Percentiles rank a stretch among this genome's conserved stretches.
These are phyloP conservation scores for Pristionchus japonicus DNA, from an alignment of 2,888 invertebrate species.

Conservation along the genomic window DNA sequence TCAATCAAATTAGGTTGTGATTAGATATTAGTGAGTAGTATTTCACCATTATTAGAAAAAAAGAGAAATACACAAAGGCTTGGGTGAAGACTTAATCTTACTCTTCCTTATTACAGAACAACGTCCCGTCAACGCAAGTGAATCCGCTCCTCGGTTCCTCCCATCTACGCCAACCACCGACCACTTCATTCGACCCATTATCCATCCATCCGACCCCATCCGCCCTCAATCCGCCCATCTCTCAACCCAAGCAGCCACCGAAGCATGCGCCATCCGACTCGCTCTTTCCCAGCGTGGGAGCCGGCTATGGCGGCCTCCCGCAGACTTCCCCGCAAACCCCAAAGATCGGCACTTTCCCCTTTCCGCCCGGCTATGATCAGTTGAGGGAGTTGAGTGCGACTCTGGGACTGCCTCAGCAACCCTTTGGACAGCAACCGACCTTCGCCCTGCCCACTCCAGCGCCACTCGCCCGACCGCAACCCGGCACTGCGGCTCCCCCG, in stretches of 20 bases:
- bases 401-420: neutral
- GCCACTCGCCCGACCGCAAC: neutral
- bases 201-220: neutral
- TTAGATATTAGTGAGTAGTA: too few species aligned
- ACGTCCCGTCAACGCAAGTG: neutral
- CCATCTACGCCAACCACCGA: neutral
- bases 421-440: neutral
- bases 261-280: neutral
- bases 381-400: neutral
- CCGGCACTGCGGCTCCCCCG: neutral
- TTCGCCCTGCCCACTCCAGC: neutral
- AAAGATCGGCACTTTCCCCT: neutral
- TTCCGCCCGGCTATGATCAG: neutral
- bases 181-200: neutral
- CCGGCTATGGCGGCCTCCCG: neutral
- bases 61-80: too few species aligned
- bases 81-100: too few species aligned
- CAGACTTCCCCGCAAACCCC: neutral
- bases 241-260: neutral
- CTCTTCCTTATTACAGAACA: slow-evolving; percentile 1
- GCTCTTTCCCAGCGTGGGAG: neutral
- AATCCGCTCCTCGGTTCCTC: neutral
- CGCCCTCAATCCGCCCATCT: slow-evolving; percentile 17
- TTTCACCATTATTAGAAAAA: too few species aligned
- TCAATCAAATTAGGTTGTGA: too few species aligned